Conservation (phyloP, 2,113 vertebrate species). For the Cyanoderma ruficeps region DNA sequence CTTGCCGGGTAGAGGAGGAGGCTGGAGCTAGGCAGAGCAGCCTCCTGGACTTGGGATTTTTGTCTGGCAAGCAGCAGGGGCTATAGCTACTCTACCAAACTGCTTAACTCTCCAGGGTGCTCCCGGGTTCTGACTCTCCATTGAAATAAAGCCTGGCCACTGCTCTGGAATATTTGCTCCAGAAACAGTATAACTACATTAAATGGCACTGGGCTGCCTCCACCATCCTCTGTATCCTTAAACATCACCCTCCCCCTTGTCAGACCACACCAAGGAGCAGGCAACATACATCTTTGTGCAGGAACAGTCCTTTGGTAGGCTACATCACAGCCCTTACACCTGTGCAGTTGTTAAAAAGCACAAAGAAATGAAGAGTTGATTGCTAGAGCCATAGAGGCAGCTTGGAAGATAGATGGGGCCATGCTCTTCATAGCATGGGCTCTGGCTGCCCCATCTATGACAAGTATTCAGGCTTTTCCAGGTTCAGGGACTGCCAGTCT, state of each 20-base stretch:
- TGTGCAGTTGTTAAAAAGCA: not conserved
- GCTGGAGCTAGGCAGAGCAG: not conserved
- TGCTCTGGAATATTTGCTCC: not conserved
- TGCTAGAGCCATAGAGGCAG: not conserved
- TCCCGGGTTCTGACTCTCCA: not conserved
- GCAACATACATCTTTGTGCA: fast-evolving
- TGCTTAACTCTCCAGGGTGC: not conserved
- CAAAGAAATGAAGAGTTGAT: not conserved
- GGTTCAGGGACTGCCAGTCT: fast-evolving
- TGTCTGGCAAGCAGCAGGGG: not conserved
- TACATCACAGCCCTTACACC: not conserved
- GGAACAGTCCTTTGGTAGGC: not conserved
- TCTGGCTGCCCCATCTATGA: not conserved
- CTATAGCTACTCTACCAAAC: not conserved
- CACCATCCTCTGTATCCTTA: not conserved
- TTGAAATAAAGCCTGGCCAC: not conserved
- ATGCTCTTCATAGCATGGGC: fast-evolving
- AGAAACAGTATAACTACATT: not conserved
- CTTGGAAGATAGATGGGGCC: not conserved
- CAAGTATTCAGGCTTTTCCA: not conserved
- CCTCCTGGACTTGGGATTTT: not conserved
- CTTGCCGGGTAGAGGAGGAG: not conserved
- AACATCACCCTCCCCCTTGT: fast-evolving
- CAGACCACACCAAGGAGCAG: not conserved
- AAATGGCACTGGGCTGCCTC: not conserved